Conservation (phyloP, 2,888 invertebrate genomes). For the Tetragonula carbonaria region DNA sequence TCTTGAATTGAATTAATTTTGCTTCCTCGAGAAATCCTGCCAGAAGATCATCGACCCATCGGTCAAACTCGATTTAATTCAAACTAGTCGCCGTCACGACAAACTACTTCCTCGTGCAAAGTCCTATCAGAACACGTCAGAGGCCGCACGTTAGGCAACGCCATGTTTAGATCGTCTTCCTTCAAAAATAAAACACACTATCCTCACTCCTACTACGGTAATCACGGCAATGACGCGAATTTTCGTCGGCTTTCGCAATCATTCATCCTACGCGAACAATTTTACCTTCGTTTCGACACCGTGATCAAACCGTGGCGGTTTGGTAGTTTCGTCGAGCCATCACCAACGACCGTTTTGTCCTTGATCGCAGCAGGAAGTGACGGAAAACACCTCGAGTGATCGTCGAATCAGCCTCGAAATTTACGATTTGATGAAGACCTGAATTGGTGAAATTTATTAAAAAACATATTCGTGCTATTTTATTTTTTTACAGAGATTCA, state of each 20-base stretch:
- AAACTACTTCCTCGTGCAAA: constrained; percentile 5
- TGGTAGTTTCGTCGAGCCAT: background rate
- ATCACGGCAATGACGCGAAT: constrained; percentile 18
- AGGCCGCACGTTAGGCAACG: constrained; percentile 15
- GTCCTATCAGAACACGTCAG: background rate
- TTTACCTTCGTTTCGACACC: constrained; percentile 29
- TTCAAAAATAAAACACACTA: constrained; percentile 10
- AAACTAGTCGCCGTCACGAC: background rate
- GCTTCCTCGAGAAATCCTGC: background rate
- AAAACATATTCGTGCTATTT: no score
- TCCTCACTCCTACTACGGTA: background rate
- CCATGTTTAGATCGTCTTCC: background rate
- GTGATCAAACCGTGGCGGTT: constrained; percentile 16
- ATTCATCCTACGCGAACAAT: background rate
- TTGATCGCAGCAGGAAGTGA: constrained; percentile 32
- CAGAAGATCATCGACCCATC: background rate
- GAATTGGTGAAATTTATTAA: no score
- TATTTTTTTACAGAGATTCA: no score
- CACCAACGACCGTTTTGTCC: constrained; percentile 10
- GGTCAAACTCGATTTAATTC: background rate
- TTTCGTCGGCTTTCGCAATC: constrained; percentile 28
- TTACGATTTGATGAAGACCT: background rate
- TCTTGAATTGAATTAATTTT: no score
- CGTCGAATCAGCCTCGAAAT: constrained; percentile 16
- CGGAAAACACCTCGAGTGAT: background rate